phyloP scores from a whole-genome alignment of 1,140 invertebrate genomes.

The Heliconius nattereri region DNA sequence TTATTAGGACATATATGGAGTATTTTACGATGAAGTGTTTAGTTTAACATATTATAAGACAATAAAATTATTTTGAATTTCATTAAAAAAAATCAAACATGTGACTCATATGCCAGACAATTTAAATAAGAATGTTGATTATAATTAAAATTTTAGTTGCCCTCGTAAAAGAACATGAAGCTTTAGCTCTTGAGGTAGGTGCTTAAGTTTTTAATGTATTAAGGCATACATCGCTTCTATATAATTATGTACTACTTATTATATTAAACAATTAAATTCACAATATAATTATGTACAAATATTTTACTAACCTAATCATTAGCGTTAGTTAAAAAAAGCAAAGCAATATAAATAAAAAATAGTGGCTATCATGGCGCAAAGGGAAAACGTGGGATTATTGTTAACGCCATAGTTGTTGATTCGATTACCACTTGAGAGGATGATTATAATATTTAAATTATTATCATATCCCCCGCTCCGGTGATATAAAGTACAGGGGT shows the following conservation, averaged over 20 bases:
- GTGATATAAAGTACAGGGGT: too few relatives aligned
- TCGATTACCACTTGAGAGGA: neutral
- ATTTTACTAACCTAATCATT: neutral
- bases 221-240: too few relatives aligned
- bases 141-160: too few relatives aligned
- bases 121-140: neutral
- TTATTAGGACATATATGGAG: neutral
- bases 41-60: neutral
- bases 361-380: neutral
- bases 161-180: too few relatives aligned
- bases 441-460: neutral
- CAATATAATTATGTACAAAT: neutral
- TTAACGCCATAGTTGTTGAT: too few relatives aligned
- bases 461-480: too few relatives aligned
- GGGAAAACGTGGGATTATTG: too few relatives aligned
- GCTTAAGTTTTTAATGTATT: neutral
- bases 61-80: conserved; percentile 6
- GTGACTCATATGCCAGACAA: neutral
- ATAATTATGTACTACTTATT: neutral
- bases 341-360: neutral
- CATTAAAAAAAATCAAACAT: neutral
- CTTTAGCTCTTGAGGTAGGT: too few relatives aligned
- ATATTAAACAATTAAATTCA: neutral
- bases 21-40: neutral
- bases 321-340: neutral